Base-by-base conservation (phyloP, 1,140 invertebrate genomes). In the Cataglyphis hispanica region DNA sequence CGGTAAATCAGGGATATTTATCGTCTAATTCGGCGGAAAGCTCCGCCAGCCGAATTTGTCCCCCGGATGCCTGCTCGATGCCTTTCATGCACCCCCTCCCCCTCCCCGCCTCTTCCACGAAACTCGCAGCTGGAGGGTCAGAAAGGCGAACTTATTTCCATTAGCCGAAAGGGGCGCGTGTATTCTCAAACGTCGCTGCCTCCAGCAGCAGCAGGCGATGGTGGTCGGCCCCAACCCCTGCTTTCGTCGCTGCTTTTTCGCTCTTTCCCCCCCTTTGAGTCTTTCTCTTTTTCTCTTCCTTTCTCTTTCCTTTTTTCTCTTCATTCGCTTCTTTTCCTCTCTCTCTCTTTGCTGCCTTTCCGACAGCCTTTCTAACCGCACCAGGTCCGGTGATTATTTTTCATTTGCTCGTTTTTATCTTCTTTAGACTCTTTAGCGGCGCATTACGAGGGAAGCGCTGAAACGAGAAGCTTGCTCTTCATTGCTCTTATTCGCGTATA, bases 1-100 rank as follows among this genome's bases (percentile, higher is more conserved):
- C 84, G 80, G 86, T 93, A 92, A 93, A 93, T 93, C 91, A 92
- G 87, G 81, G 87, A 91, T 92, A 93, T 93, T 93, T 93, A 93
- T 92, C 89, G 91, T 90, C 86, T 92, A 93, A 93, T 93, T 92
- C 90, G 89, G 76, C 76, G 86, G 88, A 93, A 89, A 92, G 92
- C 90, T 90, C 87, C 66, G 43, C 81, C 75, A 85, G 85, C 63
- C 77, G 77, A 90, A 75, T 86, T 81, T 88, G 78, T 91, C 91
- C 86, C 46, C 89, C 61, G 74, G 56, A 43, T 87, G 69, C 77
- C 60, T 40, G 69, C 70, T 72, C 78, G 50, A 64, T 56, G 61
- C 46, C 53, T 66, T 53, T 43, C 34, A 31, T 43, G 66, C 64
- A 63, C 40, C 19, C 16, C 31, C 46, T 60, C 31, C 31, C 67